phyloP scores from a whole-genome alignment of 1,140 invertebrate genomes.

The Trinorchestia longiramus region DNA sequence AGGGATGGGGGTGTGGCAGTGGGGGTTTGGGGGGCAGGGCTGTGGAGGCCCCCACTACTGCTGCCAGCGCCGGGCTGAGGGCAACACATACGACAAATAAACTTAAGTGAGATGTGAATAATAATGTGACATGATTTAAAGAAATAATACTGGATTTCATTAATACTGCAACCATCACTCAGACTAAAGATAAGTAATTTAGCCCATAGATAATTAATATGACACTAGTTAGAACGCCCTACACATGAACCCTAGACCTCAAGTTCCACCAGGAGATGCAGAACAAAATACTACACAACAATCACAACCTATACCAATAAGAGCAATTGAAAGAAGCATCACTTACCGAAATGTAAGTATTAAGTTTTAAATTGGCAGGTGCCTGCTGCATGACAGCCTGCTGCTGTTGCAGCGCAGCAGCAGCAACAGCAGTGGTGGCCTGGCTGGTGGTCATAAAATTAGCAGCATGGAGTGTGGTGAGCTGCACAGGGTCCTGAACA shows the following conservation, averaged over 20 bases:
- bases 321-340: too few species aligned
- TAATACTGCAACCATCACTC: too few species aligned
- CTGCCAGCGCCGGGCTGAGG: background rate
- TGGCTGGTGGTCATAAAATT: background rate
- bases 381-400: background rate
- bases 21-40: slow-evolving; percentile 62
- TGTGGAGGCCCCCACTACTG: slow-evolving; percentile 49
- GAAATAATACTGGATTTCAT: too few species aligned
- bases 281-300: too few species aligned
- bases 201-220: too few species aligned
- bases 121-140: too few species aligned
- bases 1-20: slow-evolving; percentile 55
- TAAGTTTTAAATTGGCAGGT: slow-evolving; percentile 19
- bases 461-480: slow-evolving; percentile 6
- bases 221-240: too few species aligned
- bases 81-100: background rate
- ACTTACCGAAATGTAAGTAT: slow-evolving; percentile 36
- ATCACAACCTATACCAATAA: too few species aligned
- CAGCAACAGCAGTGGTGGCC: background rate
- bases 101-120: too few species aligned
- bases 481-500: slow-evolving; percentile 2
- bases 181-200: too few species aligned
- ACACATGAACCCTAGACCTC: too few species aligned
- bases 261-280: too few species aligned
- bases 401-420: background rate